Conservation (phyloP, 2,113 vertebrate genomes). For the Diphyllodes magnificus region DNA sequence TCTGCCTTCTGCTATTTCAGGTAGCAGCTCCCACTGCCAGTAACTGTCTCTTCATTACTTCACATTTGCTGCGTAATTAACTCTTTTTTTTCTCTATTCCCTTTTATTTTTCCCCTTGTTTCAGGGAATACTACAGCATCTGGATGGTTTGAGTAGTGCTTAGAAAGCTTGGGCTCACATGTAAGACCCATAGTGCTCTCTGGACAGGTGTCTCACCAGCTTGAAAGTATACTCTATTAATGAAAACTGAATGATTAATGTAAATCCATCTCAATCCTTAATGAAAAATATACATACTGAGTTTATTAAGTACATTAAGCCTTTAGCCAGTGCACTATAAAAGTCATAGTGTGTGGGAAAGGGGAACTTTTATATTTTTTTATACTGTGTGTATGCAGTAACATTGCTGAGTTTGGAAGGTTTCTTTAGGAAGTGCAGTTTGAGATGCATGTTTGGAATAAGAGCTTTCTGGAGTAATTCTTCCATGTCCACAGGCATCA, state of each 20-base stretch:
- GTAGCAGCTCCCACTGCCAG: not conserved
- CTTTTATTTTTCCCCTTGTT: not conserved
- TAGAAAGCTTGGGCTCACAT: not conserved
- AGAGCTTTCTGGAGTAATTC: constrained; percentile 69
- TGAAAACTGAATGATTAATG: not conserved
- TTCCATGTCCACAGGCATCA: constrained; percentile 71
- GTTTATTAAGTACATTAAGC: not conserved
- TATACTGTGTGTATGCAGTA: not conserved
- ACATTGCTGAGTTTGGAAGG: constrained; percentile 63
- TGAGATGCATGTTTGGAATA: constrained; percentile 59
- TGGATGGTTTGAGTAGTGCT: not conserved
- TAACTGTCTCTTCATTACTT: not conserved
- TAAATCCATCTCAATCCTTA: not conserved
- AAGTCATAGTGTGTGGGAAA: not conserved
- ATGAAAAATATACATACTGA: not conserved
- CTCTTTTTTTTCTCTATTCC: not conserved
- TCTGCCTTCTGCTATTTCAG: not conserved
- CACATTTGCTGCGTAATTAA: not conserved
- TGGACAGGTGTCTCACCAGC: not conserved
- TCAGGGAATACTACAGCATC: not conserved
- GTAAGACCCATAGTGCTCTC: not conserved
- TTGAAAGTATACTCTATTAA: not conserved
- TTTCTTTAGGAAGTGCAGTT: constrained; percentile 78
- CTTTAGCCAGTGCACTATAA: not conserved
- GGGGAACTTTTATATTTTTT: not conserved